Evolutionary conservation across 2,113 vertebrate species (phyloP), one percentile per base, ranked within the genome.

Genomic region (Oncorhynchus nerka): DNA sequence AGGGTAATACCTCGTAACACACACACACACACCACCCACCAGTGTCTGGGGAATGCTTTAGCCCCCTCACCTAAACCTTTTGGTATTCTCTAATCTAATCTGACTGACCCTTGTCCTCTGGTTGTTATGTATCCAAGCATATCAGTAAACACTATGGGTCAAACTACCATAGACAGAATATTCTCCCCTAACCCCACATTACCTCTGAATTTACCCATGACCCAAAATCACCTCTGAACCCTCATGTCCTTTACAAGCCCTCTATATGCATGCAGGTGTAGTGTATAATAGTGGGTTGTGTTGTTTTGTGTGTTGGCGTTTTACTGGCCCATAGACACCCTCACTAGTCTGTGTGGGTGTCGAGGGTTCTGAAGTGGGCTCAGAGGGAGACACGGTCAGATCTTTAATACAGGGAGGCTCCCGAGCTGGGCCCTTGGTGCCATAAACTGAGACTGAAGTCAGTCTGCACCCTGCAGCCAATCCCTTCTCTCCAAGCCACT

Each of bases 1-100:
- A 89, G 91, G 94, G 97, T 99, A 90, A 93, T 20, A 32, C 3
- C 5, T 16, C 1, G 12, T 26, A 1, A 30, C 48, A 45, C 39
- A 39, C 34, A 39, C n/a, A n/a, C 34, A 55, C 70, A 6, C 1
- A 34, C 13, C 30, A 59, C 49, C 34, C 22, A 45, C 61, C 19
- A 19, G 20, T 7, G 30, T 19, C 16, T 20, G 19, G 55, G 55
- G 16, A 57, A 57, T 62, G n/a, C 59, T 22, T 22, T n/a, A n/a
- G 20, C 59, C n/a, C 16, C n/a, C n/a, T 24, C 59, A 62, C 59
- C 59, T n/a, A 24, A 22, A 16, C 59, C n/a, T 62, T 45, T 45
- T 45, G 39, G 39, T 45, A 9, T 3, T 57, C 55, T 20, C 55
- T 20, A 15, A 15, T 57, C 55, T 57, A 16, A 57, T 57, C 55